Percentiles rank a stretch among this genome's conserved stretches.
Evolutionary conservation across 2,113 vertebrate genomes (phyloP).

Genomic region (Pterocles gutturalis): DNA sequence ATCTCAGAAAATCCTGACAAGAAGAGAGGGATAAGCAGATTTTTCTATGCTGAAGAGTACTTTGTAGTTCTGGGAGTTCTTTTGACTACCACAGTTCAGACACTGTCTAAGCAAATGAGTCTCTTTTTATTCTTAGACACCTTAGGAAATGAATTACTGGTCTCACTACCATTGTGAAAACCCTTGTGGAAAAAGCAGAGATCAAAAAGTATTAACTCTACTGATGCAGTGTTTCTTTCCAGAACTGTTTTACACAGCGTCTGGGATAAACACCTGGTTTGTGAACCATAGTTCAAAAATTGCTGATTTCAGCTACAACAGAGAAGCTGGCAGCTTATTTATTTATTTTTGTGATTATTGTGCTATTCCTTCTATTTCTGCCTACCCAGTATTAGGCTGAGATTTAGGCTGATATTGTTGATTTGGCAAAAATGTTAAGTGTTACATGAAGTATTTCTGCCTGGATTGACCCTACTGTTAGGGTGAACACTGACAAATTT

Average conservation of each 20-base stretch:
- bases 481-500: neutral
- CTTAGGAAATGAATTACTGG: neutral
- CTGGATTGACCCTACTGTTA: neutral
- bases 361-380: neutral
- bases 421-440: neutral
- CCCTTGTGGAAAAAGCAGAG: neutral
- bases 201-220: neutral
- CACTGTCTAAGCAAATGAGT: neutral
- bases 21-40: neutral
- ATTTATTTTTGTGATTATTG: neutral
- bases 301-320: neutral
- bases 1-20: neutral
- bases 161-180: neutral
- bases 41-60: neutral
- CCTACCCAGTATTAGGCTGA: neutral
- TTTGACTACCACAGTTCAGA: neutral
- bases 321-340: neutral
- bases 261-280: neutral
- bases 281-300: neutral
- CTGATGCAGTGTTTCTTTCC: neutral
- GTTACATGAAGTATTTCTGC: neutral
- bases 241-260: neutral
- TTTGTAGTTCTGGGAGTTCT: neutral
- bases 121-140: neutral
- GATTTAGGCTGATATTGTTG: neutral